phyloP scores from a whole-genome alignment of 2,113 vertebrate species.

The Chauna torquata region DNA sequence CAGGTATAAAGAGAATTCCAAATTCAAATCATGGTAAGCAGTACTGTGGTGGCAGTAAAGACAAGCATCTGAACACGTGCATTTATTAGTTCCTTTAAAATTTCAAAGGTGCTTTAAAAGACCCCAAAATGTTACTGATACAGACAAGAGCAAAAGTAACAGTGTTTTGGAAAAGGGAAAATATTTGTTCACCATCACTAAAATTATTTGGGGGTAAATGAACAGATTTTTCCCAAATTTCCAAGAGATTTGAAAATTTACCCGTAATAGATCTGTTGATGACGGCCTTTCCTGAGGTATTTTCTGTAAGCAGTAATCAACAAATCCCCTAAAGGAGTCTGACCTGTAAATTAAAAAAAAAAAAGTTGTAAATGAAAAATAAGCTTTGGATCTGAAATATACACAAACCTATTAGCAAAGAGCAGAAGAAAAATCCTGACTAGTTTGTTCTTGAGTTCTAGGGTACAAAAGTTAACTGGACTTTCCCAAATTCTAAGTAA shows the following conservation, averaged over 20 bases:
- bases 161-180: not conserved
- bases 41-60: not conserved
- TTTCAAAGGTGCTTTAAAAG: not conserved
- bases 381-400: not conserved
- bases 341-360: constrained; percentile 80
- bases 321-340: constrained; percentile 94
- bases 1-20: not conserved
- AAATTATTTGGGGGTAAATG: not conserved
- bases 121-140: not conserved
- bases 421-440: not conserved
- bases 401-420: not conserved
- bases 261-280: constrained; percentile 91
- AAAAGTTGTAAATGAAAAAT: not conserved
- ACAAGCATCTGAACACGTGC: not conserved
- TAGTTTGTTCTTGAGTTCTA: not conserved
- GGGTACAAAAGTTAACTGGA: not conserved
- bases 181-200: not conserved
- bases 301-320: constrained; percentile 99
- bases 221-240: not conserved
- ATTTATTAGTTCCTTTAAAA: not conserved
- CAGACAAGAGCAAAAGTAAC: not conserved
- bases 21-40: not conserved
- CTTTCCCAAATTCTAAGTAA: not conserved
- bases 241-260: constrained; percentile 75
- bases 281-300: constrained; percentile 98